These are phyloP conservation scores for Strigamia maritima DNA, from an alignment of 2,888 invertebrate species.

Conservation along the genomic window DNA sequence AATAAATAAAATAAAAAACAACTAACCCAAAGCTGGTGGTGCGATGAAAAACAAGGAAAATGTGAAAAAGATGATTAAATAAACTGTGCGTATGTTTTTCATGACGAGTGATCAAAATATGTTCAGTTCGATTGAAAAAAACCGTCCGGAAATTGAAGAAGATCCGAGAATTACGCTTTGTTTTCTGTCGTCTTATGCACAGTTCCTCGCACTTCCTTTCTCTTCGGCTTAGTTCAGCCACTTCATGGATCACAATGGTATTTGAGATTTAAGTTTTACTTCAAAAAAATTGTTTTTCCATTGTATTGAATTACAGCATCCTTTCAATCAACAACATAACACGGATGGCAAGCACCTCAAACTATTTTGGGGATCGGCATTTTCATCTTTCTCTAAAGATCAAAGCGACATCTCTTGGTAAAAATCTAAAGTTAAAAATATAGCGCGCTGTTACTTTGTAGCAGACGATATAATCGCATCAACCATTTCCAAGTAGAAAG, in stretches of 20 bases:
- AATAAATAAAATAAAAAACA: neutral
- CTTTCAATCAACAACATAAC: neutral
- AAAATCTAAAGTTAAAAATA: neutral
- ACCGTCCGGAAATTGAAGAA: neutral
- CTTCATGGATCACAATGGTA: neutral
- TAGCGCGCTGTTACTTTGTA: neutral
- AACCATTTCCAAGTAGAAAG: no score
- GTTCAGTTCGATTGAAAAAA: neutral
- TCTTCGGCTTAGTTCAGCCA: neutral
- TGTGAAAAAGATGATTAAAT: neutral
- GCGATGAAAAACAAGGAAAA: neutral
- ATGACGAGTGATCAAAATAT: neutral
- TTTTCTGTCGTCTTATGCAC: neutral
- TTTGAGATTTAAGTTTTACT: neutral
- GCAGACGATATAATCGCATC: neutral
- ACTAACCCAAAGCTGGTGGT: neutral
- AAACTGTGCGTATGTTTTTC: neutral
- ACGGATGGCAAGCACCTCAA: neutral
- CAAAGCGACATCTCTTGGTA: neutral
- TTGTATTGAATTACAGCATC: neutral
- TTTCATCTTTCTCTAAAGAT: neutral
- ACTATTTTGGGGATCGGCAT: constrained; percentile 23
- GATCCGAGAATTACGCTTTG: neutral
- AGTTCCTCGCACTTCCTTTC: neutral
- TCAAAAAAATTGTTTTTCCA: neutral